Evolutionary conservation across 2,797 vertebrate species (phyloP).

Genomic region (Pseudochirops cupreus): DNA sequence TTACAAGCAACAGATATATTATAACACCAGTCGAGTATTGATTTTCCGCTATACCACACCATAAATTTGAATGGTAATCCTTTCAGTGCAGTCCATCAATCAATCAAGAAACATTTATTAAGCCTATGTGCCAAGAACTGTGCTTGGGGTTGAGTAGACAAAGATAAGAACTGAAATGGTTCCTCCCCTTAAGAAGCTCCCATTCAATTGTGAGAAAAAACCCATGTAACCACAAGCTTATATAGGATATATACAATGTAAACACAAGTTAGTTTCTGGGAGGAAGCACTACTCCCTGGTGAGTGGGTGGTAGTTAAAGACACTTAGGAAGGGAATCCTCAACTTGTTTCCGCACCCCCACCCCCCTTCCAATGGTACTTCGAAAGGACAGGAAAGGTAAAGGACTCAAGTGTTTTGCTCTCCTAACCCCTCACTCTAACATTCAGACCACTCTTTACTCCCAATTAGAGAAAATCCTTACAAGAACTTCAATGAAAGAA

Average conservation of each 20-base stretch:
- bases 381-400: neutral
- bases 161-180: neutral
- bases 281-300: neutral
- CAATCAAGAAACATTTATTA: neutral
- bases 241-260: neutral
- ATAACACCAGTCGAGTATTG: neutral
- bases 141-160: neutral
- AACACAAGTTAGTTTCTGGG: neutral
- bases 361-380: neutral
- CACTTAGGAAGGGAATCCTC: neutral
- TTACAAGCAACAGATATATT: neutral
- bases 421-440: slow-evolving; percentile 1
- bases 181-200: neutral
- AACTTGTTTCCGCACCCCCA: too few species aligned
- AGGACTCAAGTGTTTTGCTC: neutral
- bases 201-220: neutral
- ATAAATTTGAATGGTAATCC: neutral
- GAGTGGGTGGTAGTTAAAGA: neutral
- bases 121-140: neutral
- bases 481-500: neutral
- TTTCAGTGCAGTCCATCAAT: neutral
- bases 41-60: neutral
- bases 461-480: slow-evolving; percentile 62
- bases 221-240: neutral
- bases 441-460: slow-evolving; percentile 55